These are phyloP conservation scores for Sylvicola cinctus DNA, from an alignment of 2,888 invertebrate species.

Conservation along the genomic window DNA sequence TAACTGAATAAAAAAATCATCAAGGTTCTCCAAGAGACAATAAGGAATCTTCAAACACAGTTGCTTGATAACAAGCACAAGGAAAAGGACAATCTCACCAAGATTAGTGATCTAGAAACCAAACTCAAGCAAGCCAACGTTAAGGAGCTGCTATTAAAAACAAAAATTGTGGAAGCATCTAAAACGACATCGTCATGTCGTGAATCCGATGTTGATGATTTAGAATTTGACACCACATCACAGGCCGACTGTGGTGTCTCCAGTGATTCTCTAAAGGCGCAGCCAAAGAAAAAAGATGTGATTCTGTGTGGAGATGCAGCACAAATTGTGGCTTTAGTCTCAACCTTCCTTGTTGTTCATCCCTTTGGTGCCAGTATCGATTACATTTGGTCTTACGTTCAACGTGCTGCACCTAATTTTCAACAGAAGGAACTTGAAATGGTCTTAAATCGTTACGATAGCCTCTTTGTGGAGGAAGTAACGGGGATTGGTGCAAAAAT, in stretches of 20 bases:
- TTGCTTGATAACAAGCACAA: slow-evolving; percentile 21
- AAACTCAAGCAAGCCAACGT: slow-evolving; percentile 23
- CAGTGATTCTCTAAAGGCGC: background rate
- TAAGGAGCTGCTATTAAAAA: slow-evolving; percentile 23
- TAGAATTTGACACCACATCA: slow-evolving; percentile 6
- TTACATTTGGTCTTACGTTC: slow-evolving; percentile 78
- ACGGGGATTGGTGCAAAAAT: slow-evolving; percentile 59
- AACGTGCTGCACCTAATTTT: slow-evolving; percentile 51
- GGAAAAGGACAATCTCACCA: slow-evolving; percentile 20
- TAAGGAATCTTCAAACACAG: slow-evolving; percentile 25
- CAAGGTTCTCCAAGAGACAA: slow-evolving; percentile 25
- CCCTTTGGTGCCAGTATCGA: slow-evolving; percentile 82
- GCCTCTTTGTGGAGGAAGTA: slow-evolving; percentile 59
- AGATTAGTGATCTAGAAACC: slow-evolving; percentile 19
- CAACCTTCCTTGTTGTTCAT: slow-evolving; percentile 72
- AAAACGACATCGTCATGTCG: slow-evolving; percentile 12
- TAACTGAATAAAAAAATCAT: background rate
- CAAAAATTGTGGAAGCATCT: slow-evolving; percentile 19
- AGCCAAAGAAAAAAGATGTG: background rate
- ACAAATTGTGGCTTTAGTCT: slow-evolving; percentile 64
- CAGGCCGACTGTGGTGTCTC: background rate
- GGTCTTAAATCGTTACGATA: slow-evolving; percentile 54
- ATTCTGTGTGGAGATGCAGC: slow-evolving; percentile 30
- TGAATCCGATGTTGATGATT: slow-evolving; percentile 14
- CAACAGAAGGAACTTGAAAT: slow-evolving; percentile 56